Percentiles rank a stretch among this genome's conserved stretches.
Evolutionary conservation across 2,113 vertebrate species (phyloP).

Genomic region (Piliocolobus tephrosceles): DNA sequence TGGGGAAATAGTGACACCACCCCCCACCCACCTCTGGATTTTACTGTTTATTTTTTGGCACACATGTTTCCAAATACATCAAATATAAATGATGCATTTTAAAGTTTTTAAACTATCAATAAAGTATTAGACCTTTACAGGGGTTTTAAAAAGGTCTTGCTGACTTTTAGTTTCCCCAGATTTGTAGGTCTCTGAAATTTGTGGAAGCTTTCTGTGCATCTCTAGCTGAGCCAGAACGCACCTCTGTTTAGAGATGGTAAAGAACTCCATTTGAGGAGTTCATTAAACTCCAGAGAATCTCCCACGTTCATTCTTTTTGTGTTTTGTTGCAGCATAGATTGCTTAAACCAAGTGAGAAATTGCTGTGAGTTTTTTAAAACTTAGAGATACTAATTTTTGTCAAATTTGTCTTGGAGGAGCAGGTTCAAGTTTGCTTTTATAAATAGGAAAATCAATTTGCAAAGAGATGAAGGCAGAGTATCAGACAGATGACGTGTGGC

Average conservation of each 20-base stretch:
- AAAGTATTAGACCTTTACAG: not conserved
- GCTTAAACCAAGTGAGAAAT: not conserved
- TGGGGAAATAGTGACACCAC: not conserved
- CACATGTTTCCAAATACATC: not conserved
- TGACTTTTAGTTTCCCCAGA: conserved; percentile 1
- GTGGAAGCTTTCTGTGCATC: not conserved
- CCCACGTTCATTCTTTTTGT: not conserved
- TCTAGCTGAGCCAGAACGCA: not conserved
- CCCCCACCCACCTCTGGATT: not conserved
- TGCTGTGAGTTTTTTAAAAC: not conserved
- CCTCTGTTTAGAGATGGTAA: not conserved
- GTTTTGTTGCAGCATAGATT: not conserved
- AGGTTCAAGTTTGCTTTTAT: not conserved
- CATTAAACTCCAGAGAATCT: not conserved
- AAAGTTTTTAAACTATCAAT: not conserved
- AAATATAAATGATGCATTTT: not conserved
- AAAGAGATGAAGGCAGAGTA: not conserved
- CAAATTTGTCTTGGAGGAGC: not conserved
- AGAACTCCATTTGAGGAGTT: not conserved
- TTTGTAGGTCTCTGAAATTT: conserved; percentile 12
- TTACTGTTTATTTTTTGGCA: conserved; percentile 15
- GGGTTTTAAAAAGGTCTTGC: not conserved
- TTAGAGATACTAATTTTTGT: not conserved
- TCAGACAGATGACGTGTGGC: not conserved
- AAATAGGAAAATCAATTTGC: conserved; percentile 23